phyloP scores from a whole-genome alignment of 2,888 invertebrate species.

The Lasioglossum pauxillum region DNA sequence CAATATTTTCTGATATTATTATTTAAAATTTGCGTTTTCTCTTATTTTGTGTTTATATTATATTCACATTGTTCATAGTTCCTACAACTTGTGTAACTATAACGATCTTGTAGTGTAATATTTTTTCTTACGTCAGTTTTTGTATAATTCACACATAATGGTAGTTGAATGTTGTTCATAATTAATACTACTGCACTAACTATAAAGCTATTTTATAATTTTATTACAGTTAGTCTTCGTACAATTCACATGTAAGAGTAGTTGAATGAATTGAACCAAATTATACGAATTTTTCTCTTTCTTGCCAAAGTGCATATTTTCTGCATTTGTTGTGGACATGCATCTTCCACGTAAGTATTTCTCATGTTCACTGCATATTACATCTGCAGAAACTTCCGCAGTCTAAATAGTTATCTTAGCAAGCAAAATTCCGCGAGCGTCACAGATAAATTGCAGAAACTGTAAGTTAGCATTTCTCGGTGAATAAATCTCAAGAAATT shows the following conservation, averaged over 20 bases:
- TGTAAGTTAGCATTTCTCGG: neutral
- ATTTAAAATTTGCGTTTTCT: no score
- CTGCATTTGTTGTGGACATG: neutral
- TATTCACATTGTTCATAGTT: no score
- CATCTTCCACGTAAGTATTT: neutral
- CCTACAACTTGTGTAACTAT: no score
- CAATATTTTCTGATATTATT: neutral
- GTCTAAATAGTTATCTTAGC: neutral
- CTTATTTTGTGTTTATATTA: no score
- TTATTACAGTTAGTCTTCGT: neutral
- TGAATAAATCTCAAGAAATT: neutral
- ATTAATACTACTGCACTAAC: no score
- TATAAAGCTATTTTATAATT: neutral
- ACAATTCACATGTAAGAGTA: neutral
- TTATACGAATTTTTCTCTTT: neutral
- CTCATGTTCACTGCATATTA: neutral
- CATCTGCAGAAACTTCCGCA: neutral
- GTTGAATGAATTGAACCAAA: neutral
- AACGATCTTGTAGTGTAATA: no score
- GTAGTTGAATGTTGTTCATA: no score
- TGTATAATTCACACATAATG: no score
- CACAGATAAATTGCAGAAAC: neutral
- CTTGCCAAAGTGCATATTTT: neutral
- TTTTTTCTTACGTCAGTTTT: no score
- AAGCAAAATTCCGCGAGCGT: neutral